phyloP scores from a whole-genome alignment of 2,888 invertebrate genomes.

The Metallyticus violacea region DNA sequence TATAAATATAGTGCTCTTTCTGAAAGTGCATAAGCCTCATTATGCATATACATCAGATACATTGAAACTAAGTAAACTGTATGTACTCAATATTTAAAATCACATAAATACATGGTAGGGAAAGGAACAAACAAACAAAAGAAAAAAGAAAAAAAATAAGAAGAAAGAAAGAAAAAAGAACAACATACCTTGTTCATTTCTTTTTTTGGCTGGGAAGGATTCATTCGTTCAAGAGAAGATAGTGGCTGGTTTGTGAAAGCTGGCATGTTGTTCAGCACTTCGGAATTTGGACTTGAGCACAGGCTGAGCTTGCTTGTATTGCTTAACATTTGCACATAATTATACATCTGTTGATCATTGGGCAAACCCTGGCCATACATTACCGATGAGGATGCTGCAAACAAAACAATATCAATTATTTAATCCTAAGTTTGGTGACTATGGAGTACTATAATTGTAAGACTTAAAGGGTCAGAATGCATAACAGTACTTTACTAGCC shows the following conservation, averaged over 20 bases:
- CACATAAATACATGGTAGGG: too few species aligned
- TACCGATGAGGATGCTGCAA: background rate
- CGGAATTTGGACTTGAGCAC: background rate
- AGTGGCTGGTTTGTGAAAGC: background rate
- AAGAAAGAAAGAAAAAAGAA: too few species aligned
- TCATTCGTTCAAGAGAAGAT: slow-evolving; percentile 1
- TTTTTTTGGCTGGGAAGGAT: slow-evolving; percentile 2
- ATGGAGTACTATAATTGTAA: too few species aligned
- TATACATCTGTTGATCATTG: slow-evolving; percentile 32
- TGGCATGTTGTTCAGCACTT: background rate
- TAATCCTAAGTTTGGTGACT: background rate
- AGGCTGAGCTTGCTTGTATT: slow-evolving; percentile 21
- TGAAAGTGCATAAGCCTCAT: too few species aligned
- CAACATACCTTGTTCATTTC: background rate
- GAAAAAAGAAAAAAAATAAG: too few species aligned
- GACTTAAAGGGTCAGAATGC: too few species aligned
- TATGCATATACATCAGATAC: too few species aligned
- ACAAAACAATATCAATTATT: background rate
- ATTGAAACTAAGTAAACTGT: too few species aligned
- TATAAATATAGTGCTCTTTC: too few species aligned
- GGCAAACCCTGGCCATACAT: slow-evolving; percentile 33
- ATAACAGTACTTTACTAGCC: too few species aligned
- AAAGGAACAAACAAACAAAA: too few species aligned
- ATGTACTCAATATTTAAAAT: too few species aligned
- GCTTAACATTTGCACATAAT: slow-evolving; percentile 32